These are phyloP conservation scores for Spilogale gracilis DNA, from an alignment of 2,113 vertebrate genomes.

Conservation along the genomic window DNA sequence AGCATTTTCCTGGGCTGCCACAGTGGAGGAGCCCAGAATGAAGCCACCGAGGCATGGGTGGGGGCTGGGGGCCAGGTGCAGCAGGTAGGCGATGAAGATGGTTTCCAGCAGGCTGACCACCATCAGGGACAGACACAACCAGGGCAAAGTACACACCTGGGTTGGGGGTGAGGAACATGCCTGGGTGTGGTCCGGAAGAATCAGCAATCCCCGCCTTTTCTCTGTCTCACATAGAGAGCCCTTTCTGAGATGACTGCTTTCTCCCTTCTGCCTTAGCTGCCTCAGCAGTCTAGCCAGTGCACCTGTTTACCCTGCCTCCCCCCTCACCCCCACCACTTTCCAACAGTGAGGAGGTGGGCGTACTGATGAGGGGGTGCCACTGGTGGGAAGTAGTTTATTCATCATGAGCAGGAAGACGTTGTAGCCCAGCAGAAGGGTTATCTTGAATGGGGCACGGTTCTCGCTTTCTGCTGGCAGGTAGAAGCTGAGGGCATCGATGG, in stretches of 20 bases:
- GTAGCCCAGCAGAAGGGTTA: slow-evolving; percentile 91
- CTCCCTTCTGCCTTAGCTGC: neutral
- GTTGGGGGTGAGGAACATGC: neutral
- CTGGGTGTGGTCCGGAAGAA: neutral
- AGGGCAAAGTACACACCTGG: slow-evolving; percentile 91
- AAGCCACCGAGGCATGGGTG: slow-evolving; percentile 85
- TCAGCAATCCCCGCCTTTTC: neutral
- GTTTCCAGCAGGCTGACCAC: slow-evolving; percentile 91
- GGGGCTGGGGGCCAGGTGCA: slow-evolving; percentile 87
- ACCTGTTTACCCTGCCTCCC: neutral
- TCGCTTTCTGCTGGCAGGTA: slow-evolving; percentile 86
- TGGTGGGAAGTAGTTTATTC: slow-evolving; percentile 81
- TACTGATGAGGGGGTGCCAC: slow-evolving; percentile 85
- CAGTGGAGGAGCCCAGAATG: neutral
- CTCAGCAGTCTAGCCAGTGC: neutral
- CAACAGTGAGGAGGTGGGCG: neutral
- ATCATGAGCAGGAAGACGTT: neutral
- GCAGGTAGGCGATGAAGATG: slow-evolving; percentile 90
- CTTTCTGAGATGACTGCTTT: neutral
- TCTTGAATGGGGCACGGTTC: slow-evolving; percentile 89
- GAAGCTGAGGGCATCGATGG: slow-evolving; percentile 90
- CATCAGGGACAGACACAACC: slow-evolving; percentile 91
- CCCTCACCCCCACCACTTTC: neutral
- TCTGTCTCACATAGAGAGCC: neutral
- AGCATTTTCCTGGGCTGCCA: neutral